Conservation (phyloP, 2,113 vertebrate species). For the Nothocercus julius region DNA sequence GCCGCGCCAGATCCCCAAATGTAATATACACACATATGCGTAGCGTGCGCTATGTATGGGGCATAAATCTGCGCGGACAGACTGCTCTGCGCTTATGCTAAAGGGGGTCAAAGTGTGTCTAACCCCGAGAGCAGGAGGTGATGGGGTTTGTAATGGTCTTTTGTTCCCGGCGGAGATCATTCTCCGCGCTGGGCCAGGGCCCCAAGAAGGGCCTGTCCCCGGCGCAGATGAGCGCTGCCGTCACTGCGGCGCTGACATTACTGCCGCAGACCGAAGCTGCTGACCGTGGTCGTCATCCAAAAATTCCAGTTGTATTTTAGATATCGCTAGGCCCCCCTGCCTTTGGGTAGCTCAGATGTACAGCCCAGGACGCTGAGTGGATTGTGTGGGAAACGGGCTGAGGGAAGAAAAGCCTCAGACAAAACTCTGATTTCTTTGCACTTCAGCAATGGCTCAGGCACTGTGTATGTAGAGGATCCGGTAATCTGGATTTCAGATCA, state of each 20-base stretch:
- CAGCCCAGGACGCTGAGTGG: background rate
- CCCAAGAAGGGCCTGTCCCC: constrained; percentile 35
- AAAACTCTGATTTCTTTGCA: background rate
- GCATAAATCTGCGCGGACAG: constrained; percentile 60
- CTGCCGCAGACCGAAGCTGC: background rate
- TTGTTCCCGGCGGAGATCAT: constrained; percentile 50
- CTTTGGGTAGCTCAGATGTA: background rate
- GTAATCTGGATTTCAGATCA: constrained; percentile 4
- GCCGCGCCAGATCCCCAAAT: background rate
- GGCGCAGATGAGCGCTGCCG: background rate
- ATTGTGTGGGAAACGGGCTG: background rate
- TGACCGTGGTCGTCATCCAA: constrained; percentile 53
- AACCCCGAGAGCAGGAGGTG: constrained; percentile 70
- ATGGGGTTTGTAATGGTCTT: constrained; percentile 65
- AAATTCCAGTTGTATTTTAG: constrained; percentile 19
- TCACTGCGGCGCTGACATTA: background rate
- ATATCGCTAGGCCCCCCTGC: background rate
- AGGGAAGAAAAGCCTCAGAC: background rate
- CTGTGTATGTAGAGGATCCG: background rate
- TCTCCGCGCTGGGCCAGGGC: constrained; percentile 24
- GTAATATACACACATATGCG: background rate
- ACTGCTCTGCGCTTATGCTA: constrained; percentile 64
- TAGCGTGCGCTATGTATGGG: background rate
- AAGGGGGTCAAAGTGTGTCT: constrained; percentile 58
- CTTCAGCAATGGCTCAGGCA: background rate